A percentile compares a stretch with the other conserved stretches of the same genome.
Conservation (phyloP, 2,113 vertebrate species). For the Lynx canadensis region DNA sequence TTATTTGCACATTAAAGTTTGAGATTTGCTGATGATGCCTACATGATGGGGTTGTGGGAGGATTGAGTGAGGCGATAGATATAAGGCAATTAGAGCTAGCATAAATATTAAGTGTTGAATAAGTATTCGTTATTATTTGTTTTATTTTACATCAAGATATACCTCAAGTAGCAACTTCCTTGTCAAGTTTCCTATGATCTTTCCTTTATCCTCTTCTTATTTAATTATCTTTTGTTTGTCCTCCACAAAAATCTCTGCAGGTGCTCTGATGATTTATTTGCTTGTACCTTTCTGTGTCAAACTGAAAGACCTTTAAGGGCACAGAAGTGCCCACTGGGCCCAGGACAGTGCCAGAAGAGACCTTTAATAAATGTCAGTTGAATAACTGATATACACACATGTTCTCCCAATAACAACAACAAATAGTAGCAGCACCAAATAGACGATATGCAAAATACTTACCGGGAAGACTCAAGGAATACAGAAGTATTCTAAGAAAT, state of each 20-base stretch:
- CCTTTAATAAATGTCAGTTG: not conserved
- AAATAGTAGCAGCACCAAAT: no score
- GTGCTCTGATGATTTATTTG: not conserved
- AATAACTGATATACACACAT: not conserved
- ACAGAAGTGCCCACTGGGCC: not conserved
- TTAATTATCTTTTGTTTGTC: not conserved
- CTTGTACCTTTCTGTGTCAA: not conserved
- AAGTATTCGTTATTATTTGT: not conserved
- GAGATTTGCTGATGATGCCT: not conserved
- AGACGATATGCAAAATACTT: not conserved
- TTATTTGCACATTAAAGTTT: not conserved
- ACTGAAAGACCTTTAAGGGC: not conserved
- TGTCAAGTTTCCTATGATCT: not conserved
- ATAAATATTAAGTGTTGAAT: not conserved
- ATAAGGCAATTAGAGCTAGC: not conserved
- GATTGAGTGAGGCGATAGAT: not conserved
- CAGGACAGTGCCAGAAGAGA: not conserved
- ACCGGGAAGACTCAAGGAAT: not conserved
- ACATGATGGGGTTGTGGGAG: not conserved
- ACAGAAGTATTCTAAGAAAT: not conserved
- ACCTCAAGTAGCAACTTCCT: not conserved
- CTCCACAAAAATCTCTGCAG: not conserved
- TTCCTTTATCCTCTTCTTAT: not conserved
- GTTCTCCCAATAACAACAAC: not conserved
- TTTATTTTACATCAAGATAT: not conserved